phyloP scores from a whole-genome alignment of 2,113 vertebrate species.

The Hemiscyllium ocellatum region DNA sequence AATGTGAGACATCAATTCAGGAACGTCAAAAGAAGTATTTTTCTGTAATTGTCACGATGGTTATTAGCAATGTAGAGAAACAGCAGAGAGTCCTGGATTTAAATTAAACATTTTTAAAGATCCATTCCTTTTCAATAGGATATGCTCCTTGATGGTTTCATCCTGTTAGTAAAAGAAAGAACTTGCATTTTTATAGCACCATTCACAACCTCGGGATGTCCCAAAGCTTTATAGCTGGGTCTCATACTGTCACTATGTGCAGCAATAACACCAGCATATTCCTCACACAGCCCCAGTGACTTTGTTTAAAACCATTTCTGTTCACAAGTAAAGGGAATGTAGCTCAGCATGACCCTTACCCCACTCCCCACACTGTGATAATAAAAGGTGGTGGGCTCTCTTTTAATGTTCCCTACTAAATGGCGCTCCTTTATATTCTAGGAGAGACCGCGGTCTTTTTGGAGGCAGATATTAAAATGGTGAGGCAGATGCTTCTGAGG shows the following conservation, averaged over 20 bases:
- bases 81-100: not conserved
- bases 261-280: not conserved
- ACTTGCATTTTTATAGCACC: no score
- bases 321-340: no score
- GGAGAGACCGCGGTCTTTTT: no score
- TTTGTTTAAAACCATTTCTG: not conserved
- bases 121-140: not conserved
- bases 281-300: not conserved
- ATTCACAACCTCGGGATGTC: not conserved
- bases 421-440: no score
- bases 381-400: no score
- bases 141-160: not conserved
- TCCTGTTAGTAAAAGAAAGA: not conserved
- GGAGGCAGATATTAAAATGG: no score
- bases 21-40: not conserved
- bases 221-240: not conserved
- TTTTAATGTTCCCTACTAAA: no score
- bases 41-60: not conserved
- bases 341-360: no score
- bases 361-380: no score
- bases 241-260: not conserved
- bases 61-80: not conserved
- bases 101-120: not conserved
- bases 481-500: no score
- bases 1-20: not conserved